phyloP scores from a whole-genome alignment of 2,113 vertebrate species.

The Mesembrinibis cayennensis region DNA sequence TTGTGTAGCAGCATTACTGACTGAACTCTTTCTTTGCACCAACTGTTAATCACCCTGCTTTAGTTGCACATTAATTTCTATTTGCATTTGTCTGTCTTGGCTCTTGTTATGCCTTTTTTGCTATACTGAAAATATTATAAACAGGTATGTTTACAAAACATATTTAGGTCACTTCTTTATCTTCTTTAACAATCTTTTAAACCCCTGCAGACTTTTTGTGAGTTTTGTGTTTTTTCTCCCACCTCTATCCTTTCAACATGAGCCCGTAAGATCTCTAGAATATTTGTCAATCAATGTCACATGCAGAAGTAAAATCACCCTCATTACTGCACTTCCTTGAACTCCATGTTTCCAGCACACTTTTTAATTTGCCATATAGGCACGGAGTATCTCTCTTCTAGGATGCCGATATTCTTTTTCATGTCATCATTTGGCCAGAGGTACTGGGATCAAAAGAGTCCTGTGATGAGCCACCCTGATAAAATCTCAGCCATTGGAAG shows the following conservation, averaged over 20 bases:
- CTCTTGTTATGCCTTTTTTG: neutral
- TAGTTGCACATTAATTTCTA: neutral
- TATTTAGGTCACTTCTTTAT: neutral
- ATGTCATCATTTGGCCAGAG: neutral
- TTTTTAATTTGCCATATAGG: neutral
- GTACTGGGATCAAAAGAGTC: neutral
- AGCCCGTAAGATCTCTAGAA: neutral
- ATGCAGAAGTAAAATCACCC: neutral
- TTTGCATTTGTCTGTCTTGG: neutral
- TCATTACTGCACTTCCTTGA: neutral
- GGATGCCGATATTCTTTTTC: neutral
- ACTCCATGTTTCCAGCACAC: neutral
- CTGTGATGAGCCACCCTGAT: neutral
- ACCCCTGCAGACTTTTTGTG: neutral
- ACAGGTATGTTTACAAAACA: neutral
- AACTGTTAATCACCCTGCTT: neutral
- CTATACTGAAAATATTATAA: neutral
- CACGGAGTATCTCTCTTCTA: neutral
- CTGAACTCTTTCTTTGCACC: neutral
- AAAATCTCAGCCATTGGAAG: neutral
- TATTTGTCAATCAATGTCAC: neutral
- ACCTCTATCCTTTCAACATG: neutral
- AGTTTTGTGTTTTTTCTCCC: accelerated
- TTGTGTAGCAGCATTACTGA: neutral
- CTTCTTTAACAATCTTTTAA: neutral